These are phyloP conservation scores for Percopsis transmontana DNA, from an alignment of 2,113 vertebrate species.

Conservation along the genomic window DNA sequence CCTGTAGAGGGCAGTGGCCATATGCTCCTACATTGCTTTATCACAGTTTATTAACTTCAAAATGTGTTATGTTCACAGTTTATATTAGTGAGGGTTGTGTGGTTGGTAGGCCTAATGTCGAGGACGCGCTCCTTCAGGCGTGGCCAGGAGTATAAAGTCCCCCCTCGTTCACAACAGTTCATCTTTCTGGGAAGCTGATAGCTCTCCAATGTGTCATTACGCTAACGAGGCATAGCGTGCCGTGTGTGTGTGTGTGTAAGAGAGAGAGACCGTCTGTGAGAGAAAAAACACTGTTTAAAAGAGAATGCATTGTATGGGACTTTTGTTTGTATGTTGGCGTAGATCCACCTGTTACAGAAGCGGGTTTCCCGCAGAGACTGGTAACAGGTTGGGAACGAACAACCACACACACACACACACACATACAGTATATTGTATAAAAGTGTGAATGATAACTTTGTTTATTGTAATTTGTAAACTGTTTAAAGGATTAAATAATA, in stretches of 20 bases:
- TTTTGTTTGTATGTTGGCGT: slow-evolving; percentile 54
- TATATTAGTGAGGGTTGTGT: too few relatives aligned
- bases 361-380: slow-evolving; percentile 39
- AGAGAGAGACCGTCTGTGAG: not conserved
- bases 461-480: too few relatives aligned
- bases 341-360: slow-evolving; percentile 68
- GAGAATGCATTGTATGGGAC: slow-evolving; percentile 61
- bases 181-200: slow-evolving; percentile 70
- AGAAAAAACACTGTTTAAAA: too few relatives aligned
- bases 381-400: slow-evolving; percentile 65
- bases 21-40: too few relatives aligned
- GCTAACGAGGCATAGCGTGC: slow-evolving; percentile 63
- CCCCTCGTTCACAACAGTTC: slow-evolving; percentile 71
- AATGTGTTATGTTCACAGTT: too few relatives aligned
- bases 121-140: slow-evolving; percentile 57
- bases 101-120: not conserved
- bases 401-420: slow-evolving; percentile 20
- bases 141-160: slow-evolving; percentile 61
- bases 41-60: too few relatives aligned
- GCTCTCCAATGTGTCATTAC: slow-evolving; percentile 69
- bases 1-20: too few relatives aligned
- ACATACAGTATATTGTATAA: too few relatives aligned
- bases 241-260: not conserved
- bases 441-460: too few relatives aligned
- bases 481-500: too few relatives aligned